These are phyloP conservation scores for Globicephala melas DNA, from an alignment of 2,113 vertebrate species.

Conservation along the genomic window DNA sequence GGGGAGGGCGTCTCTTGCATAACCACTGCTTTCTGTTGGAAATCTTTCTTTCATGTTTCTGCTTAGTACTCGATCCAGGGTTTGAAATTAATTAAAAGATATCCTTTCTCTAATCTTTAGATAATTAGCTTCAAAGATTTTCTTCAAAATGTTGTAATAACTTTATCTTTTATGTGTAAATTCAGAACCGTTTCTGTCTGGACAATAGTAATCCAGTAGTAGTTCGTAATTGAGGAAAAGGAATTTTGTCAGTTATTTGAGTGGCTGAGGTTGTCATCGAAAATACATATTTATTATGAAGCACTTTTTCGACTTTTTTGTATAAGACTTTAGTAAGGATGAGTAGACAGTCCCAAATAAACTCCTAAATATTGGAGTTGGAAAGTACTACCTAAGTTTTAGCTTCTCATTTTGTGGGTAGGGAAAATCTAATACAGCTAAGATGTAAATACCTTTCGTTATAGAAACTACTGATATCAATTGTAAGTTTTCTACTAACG, in stretches of 20 bases:
- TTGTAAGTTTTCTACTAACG: neutral
- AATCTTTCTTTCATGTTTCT: constrained; percentile 85
- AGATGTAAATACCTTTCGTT: neutral
- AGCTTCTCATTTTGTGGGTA: neutral
- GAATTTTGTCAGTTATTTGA: neutral
- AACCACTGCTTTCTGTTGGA: constrained; percentile 79
- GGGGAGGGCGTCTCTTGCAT: constrained; percentile 73
- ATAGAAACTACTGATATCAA: neutral
- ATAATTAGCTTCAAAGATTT: constrained; percentile 86
- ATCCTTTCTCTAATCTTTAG: constrained; percentile 87
- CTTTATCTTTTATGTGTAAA: constrained; percentile 78
- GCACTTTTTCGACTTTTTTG: neutral
- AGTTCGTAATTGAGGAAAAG: constrained; percentile 1
- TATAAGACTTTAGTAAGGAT: neutral
- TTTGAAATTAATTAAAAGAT: constrained; percentile 89
- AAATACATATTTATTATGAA: constrained; percentile 16
- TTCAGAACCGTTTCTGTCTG: constrained; percentile 69
- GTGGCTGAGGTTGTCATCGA: neutral
- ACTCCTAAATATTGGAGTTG: neutral
- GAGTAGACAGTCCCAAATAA: neutral
- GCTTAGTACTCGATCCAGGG: constrained; percentile 81
- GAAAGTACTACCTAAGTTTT: neutral
- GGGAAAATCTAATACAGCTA: neutral
- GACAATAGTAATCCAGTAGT: constrained; percentile 56
- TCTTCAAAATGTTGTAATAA: constrained; percentile 78